Conservation (phyloP, 2,113 vertebrate species). For the Tonatia bakeri region DNA sequence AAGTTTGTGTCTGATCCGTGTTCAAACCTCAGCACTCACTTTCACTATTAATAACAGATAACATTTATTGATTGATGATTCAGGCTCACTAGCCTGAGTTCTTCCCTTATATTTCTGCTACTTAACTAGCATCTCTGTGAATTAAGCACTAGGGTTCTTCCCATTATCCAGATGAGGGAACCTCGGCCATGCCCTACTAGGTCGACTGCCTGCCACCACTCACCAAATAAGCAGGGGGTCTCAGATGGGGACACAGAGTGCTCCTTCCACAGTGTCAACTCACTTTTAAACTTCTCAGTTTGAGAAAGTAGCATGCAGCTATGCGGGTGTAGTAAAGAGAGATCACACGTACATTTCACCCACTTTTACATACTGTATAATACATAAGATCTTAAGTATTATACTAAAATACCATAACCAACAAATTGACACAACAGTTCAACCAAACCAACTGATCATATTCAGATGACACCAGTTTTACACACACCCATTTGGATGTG, state of each 20-base stretch:
- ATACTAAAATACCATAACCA: not conserved
- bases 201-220: not conserved
- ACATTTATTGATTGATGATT: not conserved
- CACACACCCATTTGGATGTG: not conserved
- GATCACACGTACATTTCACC: not conserved
- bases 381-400: not conserved
- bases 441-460: not conserved
- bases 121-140: not conserved
- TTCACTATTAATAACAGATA: not conserved
- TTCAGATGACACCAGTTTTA: not conserved
- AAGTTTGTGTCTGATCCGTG: not conserved
- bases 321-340: not conserved
- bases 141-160: not conserved
- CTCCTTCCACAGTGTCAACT: too few relatives aligned
- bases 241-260: not conserved
- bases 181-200: not conserved
- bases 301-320: not conserved
- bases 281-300: not conserved
- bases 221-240: not conserved
- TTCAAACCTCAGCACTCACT: not conserved
- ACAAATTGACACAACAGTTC: not conserved
- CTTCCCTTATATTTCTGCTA: not conserved
- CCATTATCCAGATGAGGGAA: not conserved
- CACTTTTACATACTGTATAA: not conserved
- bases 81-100: not conserved